These are phyloP conservation scores for Triplophysa tibetana DNA, from an alignment of 2,113 vertebrate species.

Conservation along the genomic window DNA sequence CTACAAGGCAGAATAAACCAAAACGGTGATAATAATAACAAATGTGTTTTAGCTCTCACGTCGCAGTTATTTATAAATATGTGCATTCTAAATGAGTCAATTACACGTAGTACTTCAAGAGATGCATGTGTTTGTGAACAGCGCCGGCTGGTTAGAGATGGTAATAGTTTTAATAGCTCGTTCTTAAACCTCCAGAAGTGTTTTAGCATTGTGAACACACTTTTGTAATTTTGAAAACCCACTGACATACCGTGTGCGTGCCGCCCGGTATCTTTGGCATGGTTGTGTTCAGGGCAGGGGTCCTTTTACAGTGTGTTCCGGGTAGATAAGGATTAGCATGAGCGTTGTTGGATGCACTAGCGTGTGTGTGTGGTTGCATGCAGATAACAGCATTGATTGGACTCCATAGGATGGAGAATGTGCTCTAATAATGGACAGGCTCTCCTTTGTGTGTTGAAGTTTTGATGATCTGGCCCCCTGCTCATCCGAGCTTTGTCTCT, in stretches of 20 bases:
- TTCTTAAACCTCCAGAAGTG: constrained; percentile 7
- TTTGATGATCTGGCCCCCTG: constrained; percentile 48
- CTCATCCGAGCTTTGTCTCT: constrained; percentile 52
- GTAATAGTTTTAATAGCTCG: neutral
- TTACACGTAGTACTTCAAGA: constrained; percentile 58
- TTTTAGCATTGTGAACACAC: constrained; percentile 2
- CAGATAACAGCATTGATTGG: constrained; percentile 52
- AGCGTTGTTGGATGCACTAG: constrained; percentile 60
- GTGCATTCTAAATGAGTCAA: constrained; percentile 63
- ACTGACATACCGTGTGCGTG: constrained; percentile 8
- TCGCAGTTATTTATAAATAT: constrained; percentile 61
- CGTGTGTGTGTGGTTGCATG: constrained; percentile 44
- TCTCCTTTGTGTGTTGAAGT: constrained; percentile 57
- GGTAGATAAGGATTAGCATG: constrained; percentile 71
- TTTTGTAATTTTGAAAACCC: constrained; percentile 6
- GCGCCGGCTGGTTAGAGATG: constrained; percentile 8
- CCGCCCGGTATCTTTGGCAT: constrained; percentile 65
- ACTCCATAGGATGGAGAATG: constrained; percentile 35
- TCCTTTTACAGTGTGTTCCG: constrained; percentile 70
- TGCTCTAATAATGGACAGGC: constrained; percentile 61
- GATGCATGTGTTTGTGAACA: constrained; percentile 59
- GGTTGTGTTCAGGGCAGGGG: constrained; percentile 59
- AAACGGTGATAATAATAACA: constrained; percentile 36
- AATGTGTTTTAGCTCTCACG: constrained; percentile 51
- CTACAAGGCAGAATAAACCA: constrained; percentile 23